phyloP scores from a whole-genome alignment of 2,113 vertebrate species.

The Colinus virginianus region DNA sequence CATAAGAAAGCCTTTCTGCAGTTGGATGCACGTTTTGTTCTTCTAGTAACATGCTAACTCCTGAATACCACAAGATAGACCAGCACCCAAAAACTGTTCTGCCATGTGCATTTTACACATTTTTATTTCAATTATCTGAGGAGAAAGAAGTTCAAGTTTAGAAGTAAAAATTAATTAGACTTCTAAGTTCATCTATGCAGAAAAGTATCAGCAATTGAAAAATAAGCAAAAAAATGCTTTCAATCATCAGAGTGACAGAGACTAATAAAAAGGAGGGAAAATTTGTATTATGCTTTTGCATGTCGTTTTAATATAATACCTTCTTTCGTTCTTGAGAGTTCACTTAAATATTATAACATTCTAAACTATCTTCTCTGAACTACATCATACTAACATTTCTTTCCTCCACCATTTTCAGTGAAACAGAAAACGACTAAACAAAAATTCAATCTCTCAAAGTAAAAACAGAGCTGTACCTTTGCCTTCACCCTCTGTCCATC shows the following conservation, averaged over 20 bases:
- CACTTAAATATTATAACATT: constrained; percentile 43
- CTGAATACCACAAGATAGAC: not conserved
- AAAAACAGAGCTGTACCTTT: constrained; percentile 8
- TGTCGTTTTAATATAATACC: constrained; percentile 21
- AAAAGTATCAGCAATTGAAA: not conserved
- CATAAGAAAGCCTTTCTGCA: not conserved
- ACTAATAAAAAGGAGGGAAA: not conserved
- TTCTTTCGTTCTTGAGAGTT: constrained; percentile 33
- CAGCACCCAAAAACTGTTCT: not conserved
- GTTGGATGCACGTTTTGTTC: not conserved
- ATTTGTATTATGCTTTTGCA: constrained; percentile 22
- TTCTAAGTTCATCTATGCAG: not conserved
- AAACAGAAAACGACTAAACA: constrained; percentile 24
- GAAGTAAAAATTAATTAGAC: not conserved
- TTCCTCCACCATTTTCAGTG: constrained; percentile 1
- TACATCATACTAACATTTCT: not conserved
- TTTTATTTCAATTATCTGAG: not conserved
- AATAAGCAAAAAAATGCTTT: not conserved
- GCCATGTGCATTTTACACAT: not conserved
- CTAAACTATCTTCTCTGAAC: constrained; percentile 24
- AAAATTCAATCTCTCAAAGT: not conserved
- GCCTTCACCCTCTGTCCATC: not conserved
- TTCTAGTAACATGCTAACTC: not conserved
- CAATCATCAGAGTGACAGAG: not conserved
- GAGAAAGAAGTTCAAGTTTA: not conserved